A percentile compares a stretch with the other conserved stretches of the same genome.
These are phyloP conservation scores for Sebastes taczanowskii DNA, from an alignment of 2,797 vertebrate species.

Conservation along the genomic window DNA sequence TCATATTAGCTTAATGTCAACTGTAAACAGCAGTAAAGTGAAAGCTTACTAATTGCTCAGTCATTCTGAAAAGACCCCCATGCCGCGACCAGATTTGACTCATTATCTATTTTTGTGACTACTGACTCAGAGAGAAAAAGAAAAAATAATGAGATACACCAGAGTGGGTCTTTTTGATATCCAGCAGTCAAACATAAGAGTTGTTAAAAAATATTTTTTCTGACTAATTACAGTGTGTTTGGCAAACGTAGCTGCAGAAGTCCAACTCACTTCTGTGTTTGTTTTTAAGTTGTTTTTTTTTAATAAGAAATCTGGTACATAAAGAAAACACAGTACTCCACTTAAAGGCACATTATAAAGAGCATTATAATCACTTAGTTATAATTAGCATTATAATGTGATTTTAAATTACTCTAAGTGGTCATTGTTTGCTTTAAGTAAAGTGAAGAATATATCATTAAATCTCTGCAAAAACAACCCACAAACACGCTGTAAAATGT, in stretches of 20 bases:
- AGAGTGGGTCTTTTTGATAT: conserved; percentile 7
- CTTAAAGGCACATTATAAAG: background rate
- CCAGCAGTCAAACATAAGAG: background rate
- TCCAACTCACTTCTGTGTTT: background rate
- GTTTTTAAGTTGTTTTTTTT: background rate
- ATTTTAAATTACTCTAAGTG: background rate
- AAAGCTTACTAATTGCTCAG: conserved; percentile 42
- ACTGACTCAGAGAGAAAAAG: conserved; percentile 9
- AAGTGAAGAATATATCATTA: background rate
- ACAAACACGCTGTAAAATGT: background rate
- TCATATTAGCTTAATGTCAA: conserved; percentile 25
- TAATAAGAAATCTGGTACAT: background rate
- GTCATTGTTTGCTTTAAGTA: background rate
- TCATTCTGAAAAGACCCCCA: background rate
- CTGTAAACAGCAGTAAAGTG: conserved; percentile 2
- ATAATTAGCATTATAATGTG: background rate
- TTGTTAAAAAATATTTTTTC: background rate
- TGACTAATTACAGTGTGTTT: conserved; percentile 11
- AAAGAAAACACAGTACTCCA: background rate
- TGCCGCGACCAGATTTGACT: conserved; percentile 11
- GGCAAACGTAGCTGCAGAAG: background rate
- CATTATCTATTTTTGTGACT: conserved; percentile 31
- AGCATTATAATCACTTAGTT: background rate
- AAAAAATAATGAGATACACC: conserved; percentile 25
- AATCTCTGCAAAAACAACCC: background rate